Evolutionary conservation across 2,888 invertebrate species (phyloP).

Genomic region (Geophilus truncorum): DNA sequence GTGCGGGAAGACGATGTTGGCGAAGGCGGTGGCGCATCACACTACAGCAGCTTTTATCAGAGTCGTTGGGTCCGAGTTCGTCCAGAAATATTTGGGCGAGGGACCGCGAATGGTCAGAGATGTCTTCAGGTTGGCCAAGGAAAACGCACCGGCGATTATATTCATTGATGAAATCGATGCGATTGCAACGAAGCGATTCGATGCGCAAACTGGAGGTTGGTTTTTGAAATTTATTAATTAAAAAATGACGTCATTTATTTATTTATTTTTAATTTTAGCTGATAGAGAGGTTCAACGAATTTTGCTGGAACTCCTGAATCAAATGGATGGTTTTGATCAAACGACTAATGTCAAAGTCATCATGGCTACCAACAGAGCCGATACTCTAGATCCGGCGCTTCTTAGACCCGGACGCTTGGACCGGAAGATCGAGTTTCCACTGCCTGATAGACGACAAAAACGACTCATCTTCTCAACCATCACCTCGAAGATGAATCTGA

Average conservation of each 20-base stretch:
- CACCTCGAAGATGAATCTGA: conserved; percentile 92
- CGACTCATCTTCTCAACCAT: conserved; percentile 97
- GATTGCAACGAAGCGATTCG: conserved; percentile 97
- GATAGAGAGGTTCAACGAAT: conserved; percentile 98
- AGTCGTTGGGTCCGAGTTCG: conserved; percentile 98
- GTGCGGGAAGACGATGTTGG: conserved; percentile 99
- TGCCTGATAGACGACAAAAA: conserved; percentile 85
- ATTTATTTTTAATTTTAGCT: conserved; percentile 46
- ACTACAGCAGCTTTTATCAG: conserved; percentile 98
- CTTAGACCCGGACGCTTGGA: conserved; percentile 93
- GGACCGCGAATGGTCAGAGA: conserved; percentile 99
- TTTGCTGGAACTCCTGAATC: conserved; percentile 90
- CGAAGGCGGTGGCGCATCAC: conserved; percentile 97
- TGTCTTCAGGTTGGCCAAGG: conserved; percentile 96
- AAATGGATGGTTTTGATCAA: conserved; percentile 99
- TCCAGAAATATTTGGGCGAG: conserved; percentile 98
- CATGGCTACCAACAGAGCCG: conserved; percentile 95
- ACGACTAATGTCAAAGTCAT: conserved; percentile 99
- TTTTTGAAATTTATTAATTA: not conserved
- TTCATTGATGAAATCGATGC: conserved; percentile 99
- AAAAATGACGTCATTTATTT: not conserved
- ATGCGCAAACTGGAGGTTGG: conserved; percentile 84
- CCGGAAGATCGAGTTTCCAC: conserved; percentile 96
- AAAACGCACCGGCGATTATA: conserved; percentile 98
- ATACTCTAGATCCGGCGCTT: conserved; percentile 96